These are phyloP conservation scores for Leptoteleia sp. DNA, from an alignment of 1,140 invertebrate species.

Conservation along the genomic window DNA sequence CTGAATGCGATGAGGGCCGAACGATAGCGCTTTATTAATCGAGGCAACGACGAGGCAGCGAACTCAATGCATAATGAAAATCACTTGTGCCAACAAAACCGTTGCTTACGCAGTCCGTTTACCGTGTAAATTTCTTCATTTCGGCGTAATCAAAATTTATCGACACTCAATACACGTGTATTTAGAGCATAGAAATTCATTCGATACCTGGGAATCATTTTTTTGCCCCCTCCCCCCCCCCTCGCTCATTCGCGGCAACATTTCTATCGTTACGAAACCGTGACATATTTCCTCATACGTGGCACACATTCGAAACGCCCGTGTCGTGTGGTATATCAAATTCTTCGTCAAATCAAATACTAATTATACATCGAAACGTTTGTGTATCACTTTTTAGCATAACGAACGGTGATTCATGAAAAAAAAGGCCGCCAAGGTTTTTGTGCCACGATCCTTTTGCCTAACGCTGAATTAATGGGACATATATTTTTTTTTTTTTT, in stretches of 20 bases:
- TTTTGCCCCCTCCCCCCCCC: background rate
- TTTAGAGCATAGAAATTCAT: constrained; percentile 55
- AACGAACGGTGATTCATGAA: too few relatives aligned
- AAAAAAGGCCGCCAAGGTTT: too few relatives aligned
- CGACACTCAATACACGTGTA: constrained; percentile 18
- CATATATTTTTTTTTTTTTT: too few relatives aligned
- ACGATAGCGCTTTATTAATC: constrained; percentile 38
- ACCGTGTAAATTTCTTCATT: constrained; percentile 55
- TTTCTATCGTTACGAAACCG: constrained; percentile 34
- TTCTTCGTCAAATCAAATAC: too few relatives aligned
- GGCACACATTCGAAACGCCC: background rate
- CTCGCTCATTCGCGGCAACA: constrained; percentile 1
- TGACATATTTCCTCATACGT: constrained; percentile 24
- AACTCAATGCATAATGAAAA: constrained; percentile 79
- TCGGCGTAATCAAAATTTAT: constrained; percentile 35
- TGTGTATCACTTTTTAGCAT: too few relatives aligned
- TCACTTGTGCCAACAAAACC: constrained; percentile 75
- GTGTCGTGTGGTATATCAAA: too few relatives aligned
- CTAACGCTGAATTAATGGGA: too few relatives aligned
- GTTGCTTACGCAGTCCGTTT: constrained; percentile 76
- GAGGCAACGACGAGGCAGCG: constrained; percentile 59
- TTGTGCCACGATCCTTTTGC: too few relatives aligned
- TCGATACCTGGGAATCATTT: constrained; percentile 32
- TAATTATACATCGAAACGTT: too few relatives aligned
- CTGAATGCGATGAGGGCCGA: constrained; percentile 23